Evolutionary conservation across 2,888 invertebrate genomes (phyloP).

Genomic region (Drosophila emarginata): DNA sequence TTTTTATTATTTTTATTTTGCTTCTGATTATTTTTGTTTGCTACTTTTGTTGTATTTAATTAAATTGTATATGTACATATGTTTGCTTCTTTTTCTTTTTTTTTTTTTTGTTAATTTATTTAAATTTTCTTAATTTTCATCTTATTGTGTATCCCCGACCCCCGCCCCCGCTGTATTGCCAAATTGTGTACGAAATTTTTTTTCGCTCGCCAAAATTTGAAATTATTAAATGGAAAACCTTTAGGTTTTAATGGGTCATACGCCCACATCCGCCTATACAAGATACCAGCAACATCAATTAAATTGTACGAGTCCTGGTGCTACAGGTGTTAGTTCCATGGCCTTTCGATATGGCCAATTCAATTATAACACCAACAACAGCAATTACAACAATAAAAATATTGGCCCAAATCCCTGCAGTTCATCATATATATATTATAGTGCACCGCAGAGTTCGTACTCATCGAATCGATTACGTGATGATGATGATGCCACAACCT

Average conservation of each 20-base stretch:
- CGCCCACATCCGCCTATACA: background rate
- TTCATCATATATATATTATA: constrained; percentile 52
- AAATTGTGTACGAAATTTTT: background rate
- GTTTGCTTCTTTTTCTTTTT: too few relatives aligned
- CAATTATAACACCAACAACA: constrained; percentile 14
- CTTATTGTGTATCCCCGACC: constrained; percentile 6
- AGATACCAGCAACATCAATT: constrained; percentile 3
- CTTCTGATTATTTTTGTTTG: background rate
- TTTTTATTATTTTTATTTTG: background rate
- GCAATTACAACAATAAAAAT: constrained; percentile 20
- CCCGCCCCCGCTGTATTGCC: background rate
- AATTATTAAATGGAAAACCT: background rate
- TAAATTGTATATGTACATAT: constrained; percentile 25
- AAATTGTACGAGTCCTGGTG: constrained; percentile 9
- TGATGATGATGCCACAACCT: constrained; percentile 36
- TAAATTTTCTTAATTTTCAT: constrained; percentile 33
- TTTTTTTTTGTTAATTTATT: constrained; percentile 18
- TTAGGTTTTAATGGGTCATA: constrained; percentile 10
- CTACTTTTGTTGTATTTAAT: background rate
- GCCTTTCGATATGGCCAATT: constrained; percentile 24
- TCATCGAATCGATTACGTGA: constrained; percentile 67
- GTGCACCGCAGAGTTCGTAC: constrained; percentile 68
- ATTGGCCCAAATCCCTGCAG: constrained; percentile 24
- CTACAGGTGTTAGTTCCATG: background rate
- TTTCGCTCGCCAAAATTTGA: background rate